Evolutionary conservation across 1,140 invertebrate genomes (phyloP), one percentile per base, ranked within the genome.

Genomic region (Vollenhovia emeryi): DNA sequence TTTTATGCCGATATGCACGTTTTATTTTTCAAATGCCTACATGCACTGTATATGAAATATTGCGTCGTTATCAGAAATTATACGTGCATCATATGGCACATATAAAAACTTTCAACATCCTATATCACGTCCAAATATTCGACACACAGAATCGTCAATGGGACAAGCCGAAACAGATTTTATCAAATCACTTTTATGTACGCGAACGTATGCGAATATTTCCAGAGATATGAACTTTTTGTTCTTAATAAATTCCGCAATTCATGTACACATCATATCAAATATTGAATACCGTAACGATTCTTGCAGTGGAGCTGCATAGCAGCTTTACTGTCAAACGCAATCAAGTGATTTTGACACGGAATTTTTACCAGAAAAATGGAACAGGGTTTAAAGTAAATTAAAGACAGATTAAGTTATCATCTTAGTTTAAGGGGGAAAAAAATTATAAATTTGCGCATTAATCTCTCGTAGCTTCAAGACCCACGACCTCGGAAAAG

Each of bases 191-290:
- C 27, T 57, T 40, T 3, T 11, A 64, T 55, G 18, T 8, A 8
- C 43, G 43, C 3, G 6, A 21, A 9, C 7, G 13, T 40, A 24
- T 13, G 30, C 30, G 13, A 66, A 24, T 79, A 18, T 79, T 66
- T 36, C 30, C 60, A 79, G 43, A 52, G n/a, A 8, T 48, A 8
- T 36, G 13, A 33, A 78, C 15, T 66, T 40, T 78, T 79, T 79
- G 43, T 55, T 50, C 60, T 50, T 79, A 66, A 79, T 15, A 79
- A 27, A 66, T 79, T 40, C 30, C 21, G 13, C 21, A 13, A 36
- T 66, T 66, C 21, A 15, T 8, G 30, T 40, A 66, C 43, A 3
- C 43, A 24, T 50, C 13, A 33, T 15, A 50, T 78, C 30, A 66
- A 66, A 78, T n/a, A 64, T 78, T 50, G 9, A 64, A 50, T 6